phyloP scores from a whole-genome alignment of 2,113 vertebrate genomes.

The Noturus placidus region DNA sequence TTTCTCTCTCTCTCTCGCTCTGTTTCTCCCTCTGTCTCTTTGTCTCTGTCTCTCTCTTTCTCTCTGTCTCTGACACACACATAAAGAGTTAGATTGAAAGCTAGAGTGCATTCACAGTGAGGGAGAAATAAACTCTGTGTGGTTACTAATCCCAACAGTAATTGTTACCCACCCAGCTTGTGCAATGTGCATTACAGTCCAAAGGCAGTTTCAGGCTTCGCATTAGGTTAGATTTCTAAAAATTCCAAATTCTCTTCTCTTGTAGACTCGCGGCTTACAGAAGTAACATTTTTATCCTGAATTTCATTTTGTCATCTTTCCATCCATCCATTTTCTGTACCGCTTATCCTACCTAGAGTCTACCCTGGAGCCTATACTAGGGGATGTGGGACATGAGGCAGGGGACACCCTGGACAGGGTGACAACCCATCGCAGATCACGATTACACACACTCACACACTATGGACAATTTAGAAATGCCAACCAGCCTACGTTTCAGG shows the following conservation, averaged over 20 bases:
- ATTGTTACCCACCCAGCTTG: too few relatives aligned
- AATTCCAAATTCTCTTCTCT: background rate
- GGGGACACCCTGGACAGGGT: too few relatives aligned
- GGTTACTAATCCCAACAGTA: background rate
- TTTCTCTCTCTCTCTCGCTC: too few relatives aligned
- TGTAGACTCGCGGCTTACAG: background rate
- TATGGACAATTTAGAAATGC: too few relatives aligned
- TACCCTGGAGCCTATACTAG: too few relatives aligned
- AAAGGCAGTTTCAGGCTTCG: background rate
- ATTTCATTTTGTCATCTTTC: background rate
- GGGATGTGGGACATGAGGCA: too few relatives aligned
- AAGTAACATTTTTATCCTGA: background rate
- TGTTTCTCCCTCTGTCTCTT: background rate
- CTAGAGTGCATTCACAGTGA: background rate
- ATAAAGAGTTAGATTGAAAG: background rate
- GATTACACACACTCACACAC: too few relatives aligned
- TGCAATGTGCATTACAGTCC: too few relatives aligned
- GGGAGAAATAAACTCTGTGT: background rate
- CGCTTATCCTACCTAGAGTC: too few relatives aligned
- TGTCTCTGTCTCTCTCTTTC: background rate
- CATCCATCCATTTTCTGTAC: too few relatives aligned
- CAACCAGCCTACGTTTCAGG: background rate
- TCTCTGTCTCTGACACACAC: background rate
- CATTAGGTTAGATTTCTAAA: background rate
- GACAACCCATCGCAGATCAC: too few relatives aligned